Percentiles rank a stretch among this genome's conserved stretches.
These are phyloP conservation scores for Phoxinus dragarum DNA, from an alignment of 2,797 vertebrate species.

Conservation along the genomic window DNA sequence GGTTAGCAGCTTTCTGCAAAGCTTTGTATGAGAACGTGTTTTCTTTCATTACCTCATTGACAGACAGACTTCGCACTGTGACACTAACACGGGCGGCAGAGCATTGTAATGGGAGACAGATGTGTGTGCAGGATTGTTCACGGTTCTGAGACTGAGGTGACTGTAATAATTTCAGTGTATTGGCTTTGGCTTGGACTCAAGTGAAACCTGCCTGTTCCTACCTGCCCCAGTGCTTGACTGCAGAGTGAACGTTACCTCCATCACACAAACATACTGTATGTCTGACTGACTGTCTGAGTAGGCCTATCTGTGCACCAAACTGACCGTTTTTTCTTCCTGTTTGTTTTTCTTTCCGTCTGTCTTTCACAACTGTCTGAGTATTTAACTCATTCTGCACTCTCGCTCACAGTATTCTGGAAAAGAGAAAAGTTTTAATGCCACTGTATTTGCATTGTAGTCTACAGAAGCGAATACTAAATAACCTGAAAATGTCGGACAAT, in stretches of 20 bases:
- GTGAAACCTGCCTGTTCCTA: conserved; percentile 81
- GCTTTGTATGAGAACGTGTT: conserved; percentile 42
- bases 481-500: neutral
- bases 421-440: too few relatives aligned
- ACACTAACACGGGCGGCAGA: conserved; percentile 47
- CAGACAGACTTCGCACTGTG: conserved; percentile 30
- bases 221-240: conserved; percentile 67
- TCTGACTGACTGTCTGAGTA: neutral
- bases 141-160: conserved; percentile 50
- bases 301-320: neutral
- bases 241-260: conserved; percentile 52
- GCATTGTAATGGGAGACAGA: conserved; percentile 46
- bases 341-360: conserved; percentile 7
- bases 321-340: neutral
- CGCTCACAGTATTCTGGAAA: neutral
- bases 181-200: conserved; percentile 77
- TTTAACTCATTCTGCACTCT: neutral
- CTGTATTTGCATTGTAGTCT: neutral
- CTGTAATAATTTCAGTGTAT: conserved; percentile 58
- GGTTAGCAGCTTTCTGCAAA: conserved; percentile 33
- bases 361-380: neutral
- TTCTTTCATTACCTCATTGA: conserved; percentile 47
- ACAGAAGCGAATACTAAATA: neutral
- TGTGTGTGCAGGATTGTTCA: conserved; percentile 36
- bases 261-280: neutral